These are phyloP conservation scores for Muscidifurax raptorellus DNA, from an alignment of 1,140 invertebrate species.

Conservation along the genomic window DNA sequence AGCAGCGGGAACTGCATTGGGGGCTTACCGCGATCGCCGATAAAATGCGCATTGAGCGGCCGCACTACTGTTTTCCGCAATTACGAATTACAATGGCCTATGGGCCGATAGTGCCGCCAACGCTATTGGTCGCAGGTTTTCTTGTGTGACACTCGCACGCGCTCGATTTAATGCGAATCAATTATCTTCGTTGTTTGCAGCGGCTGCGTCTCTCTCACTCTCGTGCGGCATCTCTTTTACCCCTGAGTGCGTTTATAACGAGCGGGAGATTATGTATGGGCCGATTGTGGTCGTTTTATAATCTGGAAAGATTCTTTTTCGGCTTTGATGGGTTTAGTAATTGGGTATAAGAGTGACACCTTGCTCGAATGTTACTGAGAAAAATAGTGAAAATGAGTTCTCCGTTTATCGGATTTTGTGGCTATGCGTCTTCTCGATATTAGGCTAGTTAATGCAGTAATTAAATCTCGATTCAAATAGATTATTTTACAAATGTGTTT, in stretches of 20 bases:
- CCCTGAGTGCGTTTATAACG: background rate
- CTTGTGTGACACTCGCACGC: background rate
- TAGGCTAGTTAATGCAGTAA: too few species aligned
- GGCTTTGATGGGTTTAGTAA: too few species aligned
- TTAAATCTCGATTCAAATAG: too few species aligned
- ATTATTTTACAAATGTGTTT: too few species aligned
- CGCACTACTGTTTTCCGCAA: constrained; percentile 44
- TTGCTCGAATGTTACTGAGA: too few species aligned
- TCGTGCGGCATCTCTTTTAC: background rate
- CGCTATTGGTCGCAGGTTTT: constrained; percentile 2
- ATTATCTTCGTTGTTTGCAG: constrained; percentile 5
- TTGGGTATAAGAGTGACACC: too few species aligned
- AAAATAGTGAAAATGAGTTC: too few species aligned
- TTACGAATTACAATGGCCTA: constrained; percentile 44
- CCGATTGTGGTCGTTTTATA: too few species aligned
- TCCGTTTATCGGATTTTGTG: too few species aligned
- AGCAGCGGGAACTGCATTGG: constrained; percentile 9
- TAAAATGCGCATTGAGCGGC: constrained; percentile 59
- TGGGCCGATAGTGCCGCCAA: background rate
- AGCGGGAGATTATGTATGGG: background rate
- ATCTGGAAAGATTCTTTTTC: too few species aligned
- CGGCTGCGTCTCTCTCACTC: background rate
- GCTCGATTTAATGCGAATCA: background rate
- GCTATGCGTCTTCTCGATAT: too few species aligned
- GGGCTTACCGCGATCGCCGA: constrained; percentile 64